phyloP scores from a whole-genome alignment of 2,113 vertebrate genomes.

The Cepphus grylle region DNA sequence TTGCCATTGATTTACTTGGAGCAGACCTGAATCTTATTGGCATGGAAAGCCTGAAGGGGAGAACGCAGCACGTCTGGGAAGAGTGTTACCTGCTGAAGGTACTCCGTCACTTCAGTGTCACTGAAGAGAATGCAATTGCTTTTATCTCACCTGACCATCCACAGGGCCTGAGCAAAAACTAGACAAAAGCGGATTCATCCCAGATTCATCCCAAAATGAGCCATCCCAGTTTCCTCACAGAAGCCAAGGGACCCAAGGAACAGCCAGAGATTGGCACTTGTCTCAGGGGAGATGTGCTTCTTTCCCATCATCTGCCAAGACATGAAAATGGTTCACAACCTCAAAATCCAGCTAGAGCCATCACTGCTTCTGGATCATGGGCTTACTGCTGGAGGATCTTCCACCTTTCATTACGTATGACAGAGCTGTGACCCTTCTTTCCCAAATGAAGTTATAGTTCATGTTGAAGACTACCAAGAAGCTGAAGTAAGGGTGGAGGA shows the following conservation, averaged over 20 bases:
- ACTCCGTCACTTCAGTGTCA: not conserved
- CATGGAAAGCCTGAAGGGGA: not conserved
- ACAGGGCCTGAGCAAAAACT: not conserved
- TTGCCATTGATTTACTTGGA: not conserved
- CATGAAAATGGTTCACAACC: not conserved
- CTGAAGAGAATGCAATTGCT: not conserved
- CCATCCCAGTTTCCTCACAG: not conserved
- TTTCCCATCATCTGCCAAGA: not conserved
- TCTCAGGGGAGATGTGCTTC: not conserved
- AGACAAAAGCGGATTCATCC: not conserved
- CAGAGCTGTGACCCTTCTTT: not conserved
- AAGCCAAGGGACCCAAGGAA: not conserved
- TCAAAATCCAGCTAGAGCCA: not conserved
- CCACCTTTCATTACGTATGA: fast-evolving
- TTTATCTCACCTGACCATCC: not conserved
- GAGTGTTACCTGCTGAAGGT: not conserved
- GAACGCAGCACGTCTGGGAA: not conserved
- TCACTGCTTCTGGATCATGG: not conserved
- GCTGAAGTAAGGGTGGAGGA: not conserved
- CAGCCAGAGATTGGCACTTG: not conserved
- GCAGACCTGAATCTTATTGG: not conserved
- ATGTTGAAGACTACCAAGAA: not conserved
- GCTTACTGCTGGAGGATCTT: not conserved
- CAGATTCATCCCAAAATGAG: not conserved
- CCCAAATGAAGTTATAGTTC: not conserved